Percentiles rank a stretch among this genome's conserved stretches.
Conservation (phyloP, 2,888 invertebrate genomes). For the Apotomis betuletana region DNA sequence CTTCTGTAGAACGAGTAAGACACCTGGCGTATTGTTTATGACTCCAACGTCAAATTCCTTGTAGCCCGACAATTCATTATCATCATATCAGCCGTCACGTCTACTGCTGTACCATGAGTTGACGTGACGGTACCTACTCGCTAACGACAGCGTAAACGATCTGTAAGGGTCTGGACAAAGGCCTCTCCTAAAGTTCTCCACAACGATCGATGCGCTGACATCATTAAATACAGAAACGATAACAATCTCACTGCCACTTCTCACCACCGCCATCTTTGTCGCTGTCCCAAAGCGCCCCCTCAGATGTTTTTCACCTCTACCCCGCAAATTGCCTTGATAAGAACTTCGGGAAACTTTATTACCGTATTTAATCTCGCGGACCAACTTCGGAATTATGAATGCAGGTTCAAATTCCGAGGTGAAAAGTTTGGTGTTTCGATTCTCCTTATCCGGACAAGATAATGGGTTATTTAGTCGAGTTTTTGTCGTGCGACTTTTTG, state of each 20-base stretch:
- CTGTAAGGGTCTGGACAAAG: no score
- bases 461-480: constrained; percentile 32
- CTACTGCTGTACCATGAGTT: no score
- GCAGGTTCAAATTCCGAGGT: constrained; percentile 23
- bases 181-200: no score
- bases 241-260: constrained; percentile 7
- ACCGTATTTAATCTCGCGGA: constrained; percentile 54
- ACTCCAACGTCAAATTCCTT: no score
- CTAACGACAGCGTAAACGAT: no score
- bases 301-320: constrained; percentile 57
- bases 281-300: constrained; percentile 42
- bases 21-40: no score
- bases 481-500: neutral
- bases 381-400: constrained; percentile 47
- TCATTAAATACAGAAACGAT: neutral
- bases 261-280: constrained; percentile 5
- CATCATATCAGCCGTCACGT: no score
- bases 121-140: no score
- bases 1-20: no score
- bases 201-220: no score
- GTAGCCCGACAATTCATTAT: no score
- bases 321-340: constrained; percentile 62
- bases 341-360: constrained; percentile 59
- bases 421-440: constrained; percentile 33
- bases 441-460: constrained; percentile 29